These are phyloP conservation scores for Apis dorsata DNA, from an alignment of 1,140 invertebrate species.

Conservation along the genomic window DNA sequence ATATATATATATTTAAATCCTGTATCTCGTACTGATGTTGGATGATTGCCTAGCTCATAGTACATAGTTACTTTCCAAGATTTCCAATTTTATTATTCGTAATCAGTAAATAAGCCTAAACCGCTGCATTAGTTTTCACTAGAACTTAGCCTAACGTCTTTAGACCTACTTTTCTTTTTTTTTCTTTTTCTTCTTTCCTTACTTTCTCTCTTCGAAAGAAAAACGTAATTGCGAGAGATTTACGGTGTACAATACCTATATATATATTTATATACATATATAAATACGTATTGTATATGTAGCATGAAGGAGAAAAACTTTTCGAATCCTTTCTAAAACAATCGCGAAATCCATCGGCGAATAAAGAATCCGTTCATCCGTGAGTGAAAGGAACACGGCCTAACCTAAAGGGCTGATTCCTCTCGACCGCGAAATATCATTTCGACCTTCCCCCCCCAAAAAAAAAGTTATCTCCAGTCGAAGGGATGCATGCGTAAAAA, in stretches of 20 bases:
- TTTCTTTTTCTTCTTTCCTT: background rate
- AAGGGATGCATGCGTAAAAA: slow-evolving; percentile 47
- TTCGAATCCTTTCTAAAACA: slow-evolving; percentile 30
- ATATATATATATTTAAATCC: slow-evolving; percentile 61
- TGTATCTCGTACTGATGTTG: slow-evolving; percentile 74
- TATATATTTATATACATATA: background rate
- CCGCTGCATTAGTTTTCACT: slow-evolving; percentile 74
- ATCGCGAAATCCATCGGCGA: background rate
- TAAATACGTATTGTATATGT: slow-evolving; percentile 12
- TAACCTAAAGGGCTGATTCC: background rate
- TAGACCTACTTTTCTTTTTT: slow-evolving; percentile 39
- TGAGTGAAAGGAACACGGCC: slow-evolving; percentile 8
- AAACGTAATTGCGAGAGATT: slow-evolving; percentile 21
- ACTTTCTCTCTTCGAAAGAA: background rate
- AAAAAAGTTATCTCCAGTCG: background rate
- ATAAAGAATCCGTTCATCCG: slow-evolving; percentile 33
- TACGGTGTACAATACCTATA: slow-evolving; percentile 20
- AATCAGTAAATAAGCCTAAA: slow-evolving; percentile 67
- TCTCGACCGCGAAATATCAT: background rate
- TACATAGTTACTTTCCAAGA: slow-evolving; percentile 72
- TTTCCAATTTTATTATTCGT: slow-evolving; percentile 68
- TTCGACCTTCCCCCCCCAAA: background rate
- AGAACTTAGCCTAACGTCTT: slow-evolving; percentile 68
- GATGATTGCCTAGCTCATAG: slow-evolving; percentile 78
- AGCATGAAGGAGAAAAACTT: slow-evolving; percentile 49